These are phyloP conservation scores for Cylloceria caligata DNA, from an alignment of 2,888 invertebrate genomes.

Conservation along the genomic window DNA sequence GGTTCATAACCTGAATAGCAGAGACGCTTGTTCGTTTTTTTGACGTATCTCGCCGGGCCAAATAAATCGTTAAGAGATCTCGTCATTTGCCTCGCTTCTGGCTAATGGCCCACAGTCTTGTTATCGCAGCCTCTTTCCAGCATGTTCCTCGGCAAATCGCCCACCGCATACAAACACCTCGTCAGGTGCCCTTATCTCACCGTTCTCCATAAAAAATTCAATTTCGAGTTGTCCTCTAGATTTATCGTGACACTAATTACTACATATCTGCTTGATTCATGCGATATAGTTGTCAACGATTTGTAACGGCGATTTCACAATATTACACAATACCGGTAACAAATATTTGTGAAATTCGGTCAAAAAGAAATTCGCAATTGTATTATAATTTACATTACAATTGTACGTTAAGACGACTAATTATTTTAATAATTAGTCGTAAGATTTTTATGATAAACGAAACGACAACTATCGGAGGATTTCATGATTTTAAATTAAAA, in stretches of 20 bases:
- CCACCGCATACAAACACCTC: background rate
- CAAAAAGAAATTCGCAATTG: too few relatives aligned
- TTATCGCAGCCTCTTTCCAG: conserved; percentile 29
- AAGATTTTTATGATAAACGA: too few relatives aligned
- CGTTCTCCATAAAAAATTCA: background rate
- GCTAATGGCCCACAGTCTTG: conserved; percentile 46
- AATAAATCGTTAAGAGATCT: conserved; percentile 49
- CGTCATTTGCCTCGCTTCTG: conserved; percentile 17
- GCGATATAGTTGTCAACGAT: too few relatives aligned
- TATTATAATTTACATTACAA: too few relatives aligned
- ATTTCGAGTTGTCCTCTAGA: background rate
- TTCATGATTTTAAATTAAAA: too few relatives aligned
- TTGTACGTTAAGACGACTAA: too few relatives aligned
- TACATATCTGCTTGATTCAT: background rate
- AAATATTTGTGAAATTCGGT: too few relatives aligned
- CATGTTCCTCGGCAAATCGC: background rate
- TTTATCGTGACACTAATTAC: conserved; percentile 10
- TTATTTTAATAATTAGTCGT: too few relatives aligned
- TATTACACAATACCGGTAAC: too few relatives aligned
- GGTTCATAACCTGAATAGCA: background rate
- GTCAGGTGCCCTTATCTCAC: background rate
- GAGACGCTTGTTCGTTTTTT: background rate
- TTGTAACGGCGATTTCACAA: too few relatives aligned
- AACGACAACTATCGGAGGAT: too few relatives aligned
- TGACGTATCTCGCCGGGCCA: conserved; percentile 25